These are phyloP conservation scores for Oncorhynchus kisutch DNA, from an alignment of 2,113 vertebrate species.

Conservation along the genomic window DNA sequence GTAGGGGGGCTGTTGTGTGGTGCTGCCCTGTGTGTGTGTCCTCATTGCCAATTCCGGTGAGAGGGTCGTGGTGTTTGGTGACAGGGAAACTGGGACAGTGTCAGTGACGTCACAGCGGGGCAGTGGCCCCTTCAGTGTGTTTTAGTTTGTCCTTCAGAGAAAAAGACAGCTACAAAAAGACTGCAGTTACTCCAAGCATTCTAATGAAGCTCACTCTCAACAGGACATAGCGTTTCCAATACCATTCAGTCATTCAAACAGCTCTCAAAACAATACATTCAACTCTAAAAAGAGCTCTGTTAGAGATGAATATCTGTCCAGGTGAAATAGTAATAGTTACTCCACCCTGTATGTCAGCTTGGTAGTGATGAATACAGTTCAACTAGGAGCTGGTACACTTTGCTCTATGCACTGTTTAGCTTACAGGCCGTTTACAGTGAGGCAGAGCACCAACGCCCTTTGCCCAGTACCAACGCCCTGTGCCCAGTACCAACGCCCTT, in stretches of 20 bases:
- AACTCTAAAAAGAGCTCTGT: no score
- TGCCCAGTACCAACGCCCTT: not conserved
- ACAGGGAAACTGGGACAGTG: slow-evolving; percentile 63
- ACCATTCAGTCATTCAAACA: slow-evolving; percentile 6
- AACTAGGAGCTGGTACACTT: not conserved
- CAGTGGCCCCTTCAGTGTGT: slow-evolving; percentile 38
- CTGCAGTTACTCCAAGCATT: not conserved
- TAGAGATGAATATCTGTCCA: not conserved
- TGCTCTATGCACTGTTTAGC: slow-evolving; percentile 8
- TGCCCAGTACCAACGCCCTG: not conserved
- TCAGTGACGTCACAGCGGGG: slow-evolving; percentile 45
- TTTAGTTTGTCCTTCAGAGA: slow-evolving; percentile 52
- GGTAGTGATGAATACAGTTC: slow-evolving; percentile 3
- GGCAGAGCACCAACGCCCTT: slow-evolving; percentile 26
- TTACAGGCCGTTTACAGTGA: slow-evolving; percentile 28
- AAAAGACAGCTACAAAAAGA: not conserved
- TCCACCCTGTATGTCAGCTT: not conserved
- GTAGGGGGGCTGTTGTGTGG: no score
- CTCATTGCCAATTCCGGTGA: slow-evolving; percentile 32
- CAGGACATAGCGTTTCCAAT: not conserved
- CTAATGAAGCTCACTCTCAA: not conserved
- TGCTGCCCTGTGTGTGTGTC: not conserved
- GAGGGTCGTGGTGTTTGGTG: slow-evolving; percentile 67
- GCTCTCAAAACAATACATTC: slow-evolving; percentile 1
- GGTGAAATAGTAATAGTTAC: not conserved